Base-by-base conservation (phyloP, 2,113 vertebrate species). In the Formicarius rufipectus region DNA sequence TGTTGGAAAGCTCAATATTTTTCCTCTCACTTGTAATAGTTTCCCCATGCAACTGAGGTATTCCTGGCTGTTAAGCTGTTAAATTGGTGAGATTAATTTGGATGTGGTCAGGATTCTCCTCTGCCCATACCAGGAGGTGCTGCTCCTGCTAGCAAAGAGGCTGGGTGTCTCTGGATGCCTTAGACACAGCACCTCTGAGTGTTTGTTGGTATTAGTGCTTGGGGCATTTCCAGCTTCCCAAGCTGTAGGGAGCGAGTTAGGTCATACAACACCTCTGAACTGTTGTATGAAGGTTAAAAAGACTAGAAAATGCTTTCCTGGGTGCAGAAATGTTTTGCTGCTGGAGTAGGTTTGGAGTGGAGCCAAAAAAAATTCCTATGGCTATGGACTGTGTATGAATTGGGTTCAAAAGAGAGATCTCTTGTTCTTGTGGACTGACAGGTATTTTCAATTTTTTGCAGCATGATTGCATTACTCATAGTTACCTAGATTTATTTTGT, bases 401-500 rank as follows among this genome's bases (percentile, higher is more conserved):
- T 55, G 84, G 67, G 64, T 82, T 96, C 64, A 87, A 81, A 94
- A 93, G 84, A 87, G 85, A 91, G 80, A 95, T 89, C 68, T 25
- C 87, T 95, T 95, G 89, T 93, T 96, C 90, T 89, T 83, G 83
- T 67, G 82, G 85, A 94, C 80, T 96, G 96, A 83, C 91, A 88
- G 87, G 44, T 89, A 96, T 97, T 97, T 97, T 75, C 68, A 79
- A 12, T 84, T 85, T 71, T 96, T 95, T 96, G n/a, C 85, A 59
- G 83, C 22, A 44, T 82, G 27, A 94, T 95, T 97, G 94, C 87
- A 84, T 96, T 96, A 94, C 69, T 96, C 85, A 73, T 52, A 82
- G 76, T 95, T 95, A 89, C 47, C 37, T 79, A 90, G 87, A 96
- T 97, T 94, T 97, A 97, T 96, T 97, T 95, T 91, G 82, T 97